Evolutionary conservation across 2,888 invertebrate genomes (phyloP), one percentile per base, ranked within the genome.

Genomic region (Heliconius charithonia): DNA sequence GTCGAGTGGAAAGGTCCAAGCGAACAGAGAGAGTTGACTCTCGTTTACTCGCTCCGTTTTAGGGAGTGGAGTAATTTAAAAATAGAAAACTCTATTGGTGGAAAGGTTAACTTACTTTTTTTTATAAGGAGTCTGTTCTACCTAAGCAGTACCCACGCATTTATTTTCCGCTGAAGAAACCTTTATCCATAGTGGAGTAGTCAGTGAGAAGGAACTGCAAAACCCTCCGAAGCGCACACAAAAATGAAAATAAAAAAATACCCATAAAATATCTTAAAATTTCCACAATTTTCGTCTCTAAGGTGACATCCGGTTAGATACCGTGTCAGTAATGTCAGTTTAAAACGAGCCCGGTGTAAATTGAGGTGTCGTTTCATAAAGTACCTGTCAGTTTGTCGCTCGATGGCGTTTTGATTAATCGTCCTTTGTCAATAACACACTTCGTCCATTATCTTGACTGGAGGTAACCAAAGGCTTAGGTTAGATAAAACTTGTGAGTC

Each of bases 391-490:
- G 65, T 51, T 22, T 65, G 66, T 72, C 71, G 71, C 32, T 59
- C 56, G 77, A 77, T 77, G 77, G 66, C 66, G 66, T 77, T 80
- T 70, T 77, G 75, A 66, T 80, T 75, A 74, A 74, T 77, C 77
- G 59, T 25, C 75, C 75, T 75, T 77, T 71, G 71, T 77, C 80
- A 65, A 59, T 79, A 77, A 66, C 45, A 66, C 59, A 70, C 59
- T 51, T 71, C 45, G 19, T 25, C 80, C 72, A 77, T 77, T 80
- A 71, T 75, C 69, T 75, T 62, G n/a, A 41, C 41, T 41, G 69
- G 12, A 63, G 63, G 74, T 74, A 63, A 27, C 63, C 63, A 63
- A 41, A 63, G 63, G 63, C 10, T 22, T 45, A 22, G 32, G 9
- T 73, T 65, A 29, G 29, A 32, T n/a, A 59, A 59, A 63, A 65